Evolutionary conservation across 1,140 invertebrate genomes (phyloP), one percentile per base, ranked within the genome.

Genomic region (Drosophila repleta): DNA sequence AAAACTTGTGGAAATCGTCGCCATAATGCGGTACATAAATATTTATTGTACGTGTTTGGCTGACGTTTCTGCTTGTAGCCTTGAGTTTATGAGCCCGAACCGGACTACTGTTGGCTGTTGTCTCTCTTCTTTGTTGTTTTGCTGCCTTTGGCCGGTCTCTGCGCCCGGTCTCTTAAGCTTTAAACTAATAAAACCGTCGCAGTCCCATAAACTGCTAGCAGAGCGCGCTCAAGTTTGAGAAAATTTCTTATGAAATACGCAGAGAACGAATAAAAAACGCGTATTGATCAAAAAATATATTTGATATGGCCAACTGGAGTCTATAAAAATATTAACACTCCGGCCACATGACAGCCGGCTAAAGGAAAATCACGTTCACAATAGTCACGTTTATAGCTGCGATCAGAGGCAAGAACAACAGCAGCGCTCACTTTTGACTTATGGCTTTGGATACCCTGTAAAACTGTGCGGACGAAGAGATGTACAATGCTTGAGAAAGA

Each of bases 291-390:
- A 35, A 46, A 35, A 58, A 64, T 66, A 68, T 71, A 79, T 49
- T 73, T 62, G 45, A 72, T 58, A 39, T 29, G 39, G 53, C 20
- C 43, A 37, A 39, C 35, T 32, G 53, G 70, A 24, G 63, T 35
- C 43, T 41, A 77, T 74, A 74, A 74, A 74, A 74, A 71, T 87
- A 85, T 87, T 75, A 87, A 87, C 69, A 87, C 73, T 66, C 64
- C 26, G 56, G 61, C 67, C 74, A 67, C 62, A 66, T 75, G 53
- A 37, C 35, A 20, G 29, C 46, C 11, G 57, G 66, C 55, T 53
- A 35, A 57, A 67, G 51, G 37, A 63, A 67, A 72, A 73, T 52
- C 55, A 65, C 57, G 68, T 66, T 84, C 57, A 57, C 72, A 57
- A 49, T 56, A 69, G 78, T 78, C 82, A 87, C 82, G 82, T 85